Base-by-base conservation (phyloP, 2,888 invertebrate genomes). In the Drosophila ezoana region DNA sequence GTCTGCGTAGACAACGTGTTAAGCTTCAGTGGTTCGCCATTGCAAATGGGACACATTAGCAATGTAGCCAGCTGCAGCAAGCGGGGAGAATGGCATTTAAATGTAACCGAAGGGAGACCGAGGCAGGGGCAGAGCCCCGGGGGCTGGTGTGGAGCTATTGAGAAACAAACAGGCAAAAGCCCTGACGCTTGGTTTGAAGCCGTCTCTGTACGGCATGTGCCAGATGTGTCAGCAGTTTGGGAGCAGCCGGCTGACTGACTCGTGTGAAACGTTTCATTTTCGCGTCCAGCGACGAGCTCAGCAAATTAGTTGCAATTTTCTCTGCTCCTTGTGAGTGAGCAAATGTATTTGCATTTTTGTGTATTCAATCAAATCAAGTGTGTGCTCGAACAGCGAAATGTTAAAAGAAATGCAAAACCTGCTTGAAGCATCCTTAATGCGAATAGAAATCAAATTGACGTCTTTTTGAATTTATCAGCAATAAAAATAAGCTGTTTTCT, bases 41-140 rank as follows among this genome's bases (percentile, higher is more conserved):
- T 72, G 85, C 89, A 89, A 89, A 89, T 89, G 85, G 88, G 89
- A 89, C 89, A 85, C 89, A 85, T 85, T 85, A 85, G 89, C 84
- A 66, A 84, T 87, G 89, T 89, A 48, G 72, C 43, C 56, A 40
- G 71, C 16, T 71, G 61, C 62, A 43, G 61, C 38, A 20, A 18
- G 37, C 57, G n/a, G 45, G 41, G 51, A 28, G 18, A 38, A 10
- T 10, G 13, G 16, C 32, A 45, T 14, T 13, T 10, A 28, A 28
- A 16, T 28, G 52, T 32, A 44, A 45, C 23, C n/a, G 10, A 35
- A 9, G 4, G 10, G 18, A 20, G 47, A 40, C 23, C 6, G 60
- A 40, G 45, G 52, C 11, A 6, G 18, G 11, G 14, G 37, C 54
- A 10, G 23, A 10, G 23, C 28, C 11, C 1, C 40, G 14, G 43